These are phyloP conservation scores for Dynastes hyllus DNA, from an alignment of 2,888 invertebrate species.

Conservation along the genomic window DNA sequence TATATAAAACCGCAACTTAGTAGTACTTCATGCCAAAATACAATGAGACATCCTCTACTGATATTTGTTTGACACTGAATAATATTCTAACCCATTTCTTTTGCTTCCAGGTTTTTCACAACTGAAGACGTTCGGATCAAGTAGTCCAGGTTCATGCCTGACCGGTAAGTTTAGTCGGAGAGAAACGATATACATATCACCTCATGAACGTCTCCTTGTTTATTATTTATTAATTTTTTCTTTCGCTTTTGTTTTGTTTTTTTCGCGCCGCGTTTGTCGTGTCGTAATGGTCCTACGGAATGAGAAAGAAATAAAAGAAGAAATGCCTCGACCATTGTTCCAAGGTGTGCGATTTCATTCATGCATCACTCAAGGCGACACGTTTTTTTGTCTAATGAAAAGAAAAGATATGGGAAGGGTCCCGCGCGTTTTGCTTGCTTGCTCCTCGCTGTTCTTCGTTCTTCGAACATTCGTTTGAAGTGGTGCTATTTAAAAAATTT, in stretches of 20 bases:
- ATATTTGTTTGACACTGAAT: not conserved
- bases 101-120: conserved; percentile 76
- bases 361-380: conserved; percentile 60
- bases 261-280: conserved; percentile 18
- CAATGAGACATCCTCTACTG: not conserved
- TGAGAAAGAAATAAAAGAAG: conserved; percentile 14
- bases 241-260: conserved; percentile 34
- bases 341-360: conserved; percentile 57
- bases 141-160: conserved; percentile 77
- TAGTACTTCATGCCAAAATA: too few relatives aligned
- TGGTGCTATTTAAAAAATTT: conserved; percentile 32
- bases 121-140: conserved; percentile 79
- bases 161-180: conserved; percentile 72
- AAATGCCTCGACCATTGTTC: conserved; percentile 54
- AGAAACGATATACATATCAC: conserved; percentile 33
- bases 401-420: conserved; percentile 43
- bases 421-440: conserved; percentile 12
- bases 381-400: conserved; percentile 54
- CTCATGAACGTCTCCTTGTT: conserved; percentile 39
- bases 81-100: not conserved
- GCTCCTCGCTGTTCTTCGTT: not conserved
- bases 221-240: conserved; percentile 32
- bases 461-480: not conserved
- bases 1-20: too few relatives aligned
- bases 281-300: conserved; percentile 25